Evolutionary conservation across 2,113 vertebrate species (phyloP).

Genomic region (Cephalopholis sonnerati): DNA sequence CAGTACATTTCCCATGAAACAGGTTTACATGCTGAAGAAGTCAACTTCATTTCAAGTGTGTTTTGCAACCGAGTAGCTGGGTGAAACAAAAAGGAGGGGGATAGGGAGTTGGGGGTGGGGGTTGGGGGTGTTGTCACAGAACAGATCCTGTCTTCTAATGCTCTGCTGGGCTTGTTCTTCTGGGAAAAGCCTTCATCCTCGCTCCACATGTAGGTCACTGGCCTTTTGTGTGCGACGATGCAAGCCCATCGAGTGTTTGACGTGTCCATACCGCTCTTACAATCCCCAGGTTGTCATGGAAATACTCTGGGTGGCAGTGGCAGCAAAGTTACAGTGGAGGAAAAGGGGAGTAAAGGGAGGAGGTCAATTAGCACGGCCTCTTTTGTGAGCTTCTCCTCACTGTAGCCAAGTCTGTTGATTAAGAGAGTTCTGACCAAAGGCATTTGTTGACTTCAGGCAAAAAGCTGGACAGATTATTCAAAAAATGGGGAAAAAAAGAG

Average conservation of each 20-base stretch:
- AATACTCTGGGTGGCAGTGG: conserved; percentile 74
- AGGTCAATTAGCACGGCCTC: conserved; percentile 75
- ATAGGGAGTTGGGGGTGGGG: no score
- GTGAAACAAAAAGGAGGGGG: conserved; percentile 19
- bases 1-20: conserved; percentile 1
- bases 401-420: conserved; percentile 65
- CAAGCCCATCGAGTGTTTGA: conserved; percentile 81
- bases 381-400: conserved; percentile 74
- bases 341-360: conserved; percentile 65
- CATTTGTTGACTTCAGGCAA: conserved; percentile 55
- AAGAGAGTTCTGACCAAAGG: conserved; percentile 58
- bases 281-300: conserved; percentile 84
- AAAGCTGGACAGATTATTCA: conserved; percentile 45
- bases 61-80: conserved; percentile 33
- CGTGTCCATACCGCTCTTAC: conserved; percentile 85
- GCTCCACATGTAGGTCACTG: conserved; percentile 78
- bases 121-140: no score
- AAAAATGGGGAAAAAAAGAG: conserved; percentile 40
- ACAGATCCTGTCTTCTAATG: conserved; percentile 23
- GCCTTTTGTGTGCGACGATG: conserved; percentile 79
- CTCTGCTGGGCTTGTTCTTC: conserved; percentile 67
- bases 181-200: conserved; percentile 81
- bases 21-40: not conserved
- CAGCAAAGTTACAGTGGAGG: conserved; percentile 74
- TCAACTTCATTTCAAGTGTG: conserved; percentile 11